Evolutionary conservation across 1,140 invertebrate genomes (phyloP), one percentile per base, ranked within the genome.

Genomic region (Saccostrea echinata): DNA sequence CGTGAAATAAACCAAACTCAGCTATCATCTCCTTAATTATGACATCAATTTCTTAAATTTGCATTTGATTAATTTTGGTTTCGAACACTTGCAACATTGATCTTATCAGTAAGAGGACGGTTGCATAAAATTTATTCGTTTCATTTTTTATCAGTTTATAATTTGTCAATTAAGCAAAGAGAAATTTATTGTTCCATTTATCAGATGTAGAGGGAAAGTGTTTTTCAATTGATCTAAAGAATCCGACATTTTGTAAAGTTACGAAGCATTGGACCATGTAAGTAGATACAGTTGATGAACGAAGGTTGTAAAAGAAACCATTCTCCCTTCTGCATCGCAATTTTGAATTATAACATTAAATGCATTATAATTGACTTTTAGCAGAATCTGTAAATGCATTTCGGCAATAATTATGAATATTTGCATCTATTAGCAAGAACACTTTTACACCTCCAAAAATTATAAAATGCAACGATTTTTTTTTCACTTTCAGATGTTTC

Each of bases 41-140:
- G 81, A 52, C 81, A 83, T 83, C 81, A 83, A 83, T 83, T 83
- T 76, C 68, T 76, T 83, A 83, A 83, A 83, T 51, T 83, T 83
- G 81, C 81, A 53, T 83, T 83, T 83, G 81, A 83, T 83, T 83
- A 83, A 83, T 83, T 83, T 83, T 24, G 43, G 52, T 83, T 53
- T 83, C 81, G 52, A 53, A 83, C 81, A 51, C 35, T 52, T 51
- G 81, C 43, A 52, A 24, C 81, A 24, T 33, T 51, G 52, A 53
- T 52, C 52, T 51, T 53, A 52, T 52, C 52, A 51, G 81, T 16
- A 16, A 53, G 52, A 53, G 52, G 81, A 83, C 81, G 81, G 33
- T 51, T 83, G 81, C 81, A 83, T 83, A 52, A 83, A 83, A 83
- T 83, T 83, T 83, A 83, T 53, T 52, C 52, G 43, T 83, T 83